These are phyloP conservation scores for Porites divaricata DNA, from an alignment of 92 coral and sea anemone genomes.

Conservation along the genomic window DNA sequence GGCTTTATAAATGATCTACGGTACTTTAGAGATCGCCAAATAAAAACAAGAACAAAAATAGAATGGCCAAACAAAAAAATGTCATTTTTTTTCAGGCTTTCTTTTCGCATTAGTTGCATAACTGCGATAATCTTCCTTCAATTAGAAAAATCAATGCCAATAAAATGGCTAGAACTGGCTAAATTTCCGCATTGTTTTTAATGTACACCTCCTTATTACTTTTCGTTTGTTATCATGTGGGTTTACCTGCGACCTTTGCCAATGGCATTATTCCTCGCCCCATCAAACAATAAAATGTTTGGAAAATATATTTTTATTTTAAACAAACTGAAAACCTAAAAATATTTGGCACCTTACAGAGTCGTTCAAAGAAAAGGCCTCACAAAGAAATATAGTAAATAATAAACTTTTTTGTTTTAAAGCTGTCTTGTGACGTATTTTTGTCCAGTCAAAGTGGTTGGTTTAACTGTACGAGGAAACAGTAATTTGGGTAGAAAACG, in stretches of 20 bases:
- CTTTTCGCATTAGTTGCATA: no score
- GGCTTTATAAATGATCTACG: no score
- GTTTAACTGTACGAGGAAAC: background rate
- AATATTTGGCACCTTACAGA: slow-evolving; percentile 13
- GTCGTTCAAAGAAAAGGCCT: background rate
- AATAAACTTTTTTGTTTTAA: background rate
- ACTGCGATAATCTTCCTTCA: no score
- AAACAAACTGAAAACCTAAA: background rate
- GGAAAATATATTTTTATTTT: slow-evolving; percentile 4
- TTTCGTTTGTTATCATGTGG: no score
- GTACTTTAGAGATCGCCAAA: no score
- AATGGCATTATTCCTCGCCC: background rate
- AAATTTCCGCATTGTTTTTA: no score
- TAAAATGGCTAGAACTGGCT: no score
- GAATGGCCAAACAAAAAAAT: no score
- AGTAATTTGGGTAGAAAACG: background rate
- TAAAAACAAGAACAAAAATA: no score
- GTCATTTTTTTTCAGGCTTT: no score
- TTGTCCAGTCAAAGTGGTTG: slow-evolving; percentile 25
- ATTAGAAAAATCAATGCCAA: no score
- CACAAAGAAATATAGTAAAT: background rate
- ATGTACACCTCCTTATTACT: no score
- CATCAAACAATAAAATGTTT: background rate
- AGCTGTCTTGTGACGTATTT: background rate
- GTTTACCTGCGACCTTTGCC: background rate